Percentiles rank a stretch among this genome's conserved stretches.
Conservation (phyloP, 1,140 invertebrate species). For the Triops longicaudatus region DNA sequence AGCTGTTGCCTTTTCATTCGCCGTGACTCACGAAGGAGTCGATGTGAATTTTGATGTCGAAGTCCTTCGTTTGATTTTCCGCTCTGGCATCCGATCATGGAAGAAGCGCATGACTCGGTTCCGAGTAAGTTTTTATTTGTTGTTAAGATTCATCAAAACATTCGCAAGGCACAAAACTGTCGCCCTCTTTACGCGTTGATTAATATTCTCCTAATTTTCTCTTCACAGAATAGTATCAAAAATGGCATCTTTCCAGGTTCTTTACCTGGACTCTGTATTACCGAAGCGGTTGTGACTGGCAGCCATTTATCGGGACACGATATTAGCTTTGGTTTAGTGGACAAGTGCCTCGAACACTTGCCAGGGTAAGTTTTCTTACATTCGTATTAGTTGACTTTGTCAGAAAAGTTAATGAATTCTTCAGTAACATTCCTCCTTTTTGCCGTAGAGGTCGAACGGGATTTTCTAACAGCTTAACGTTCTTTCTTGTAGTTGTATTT, state of each 20-base stretch:
- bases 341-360: constrained; percentile 51
- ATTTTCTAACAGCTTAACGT: too few relatives aligned
- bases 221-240: constrained; percentile 80
- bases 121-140: constrained; percentile 52
- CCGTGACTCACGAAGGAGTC: constrained; percentile 94
- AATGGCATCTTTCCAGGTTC: constrained; percentile 93
- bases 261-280: constrained; percentile 71
- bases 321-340: constrained; percentile 61
- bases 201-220: constrained; percentile 32
- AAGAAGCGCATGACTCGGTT: constrained; percentile 81
- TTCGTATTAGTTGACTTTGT: neutral
- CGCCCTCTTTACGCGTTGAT: neutral
- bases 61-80: constrained; percentile 75
- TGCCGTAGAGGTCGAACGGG: neutral
- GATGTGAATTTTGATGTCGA: constrained; percentile 94
- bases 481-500: too few relatives aligned
- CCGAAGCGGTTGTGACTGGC: constrained; percentile 64
- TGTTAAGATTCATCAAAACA: too few relatives aligned
- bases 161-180: neutral
- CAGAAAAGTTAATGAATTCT: neutral
- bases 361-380: constrained; percentile 46
- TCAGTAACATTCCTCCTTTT: constrained; percentile 3
- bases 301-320: constrained; percentile 70
- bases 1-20: constrained; percentile 95
- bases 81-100: constrained; percentile 86